Evolutionary conservation across 2,797 vertebrate species (phyloP), one percentile per base, ranked within the genome.

Genomic region (Cottoperca gobio): DNA sequence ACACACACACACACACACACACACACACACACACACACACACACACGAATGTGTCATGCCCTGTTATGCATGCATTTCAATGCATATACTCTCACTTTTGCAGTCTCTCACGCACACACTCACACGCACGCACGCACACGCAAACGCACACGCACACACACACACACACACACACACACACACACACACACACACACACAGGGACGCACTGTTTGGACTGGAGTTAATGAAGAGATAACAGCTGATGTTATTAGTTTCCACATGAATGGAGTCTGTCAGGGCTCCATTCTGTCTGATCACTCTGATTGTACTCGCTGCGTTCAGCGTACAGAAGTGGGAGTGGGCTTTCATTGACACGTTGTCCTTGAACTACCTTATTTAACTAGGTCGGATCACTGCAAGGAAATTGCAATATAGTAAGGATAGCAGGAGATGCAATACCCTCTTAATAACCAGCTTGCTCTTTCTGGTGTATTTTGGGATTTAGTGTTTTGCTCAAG

Each of bases 221-320:
- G 94, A 94, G 94, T 91, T 96, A 96, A 97, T 97, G 96, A 97
- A 95, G 96, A 96, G 95, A 95, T 96, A 96, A 95, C 95, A 96
- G 95, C 95, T 96, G 96, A 97, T 95, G 96, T 96, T 94, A 96
- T 96, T 96, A 94, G 89, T 92, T 95, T 87, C 72, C 82, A 75
- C 89, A 80, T 85, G 86, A 90, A 60, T 55, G 78, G 82, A 89
- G 74, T 50, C 66, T 24, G 82, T 73, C 62, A 50, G 24, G 13
- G 58, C 69, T 81, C 23, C 55, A 48, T 54, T 70, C 74, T 49
- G 57, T 62, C n/a, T 60, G 39, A 75, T 76, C 79, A 75, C 57
- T 33, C 54, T 33, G 35, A 60, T 35, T 61, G 68, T 54, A 68
- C 54, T 64, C 50, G 13, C 70, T 23, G 24, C 5, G 8, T 68